Evolutionary conservation across 2,797 vertebrate species (phyloP).

Genomic region (Crypturellus tataupa): DNA sequence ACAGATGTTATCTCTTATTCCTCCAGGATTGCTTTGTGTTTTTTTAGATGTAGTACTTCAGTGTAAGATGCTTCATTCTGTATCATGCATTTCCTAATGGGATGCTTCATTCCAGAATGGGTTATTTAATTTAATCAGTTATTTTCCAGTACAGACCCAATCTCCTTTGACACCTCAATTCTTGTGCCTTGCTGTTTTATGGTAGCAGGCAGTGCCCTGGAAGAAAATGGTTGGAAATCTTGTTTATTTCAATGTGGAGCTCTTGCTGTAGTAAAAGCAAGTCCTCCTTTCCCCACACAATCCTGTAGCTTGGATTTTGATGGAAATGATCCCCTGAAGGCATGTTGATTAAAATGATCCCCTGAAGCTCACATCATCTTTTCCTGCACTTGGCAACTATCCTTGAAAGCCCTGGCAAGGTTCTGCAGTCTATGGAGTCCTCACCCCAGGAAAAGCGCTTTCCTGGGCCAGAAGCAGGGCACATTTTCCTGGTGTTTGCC

Average conservation of each 20-base stretch:
- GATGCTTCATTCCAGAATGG: neutral
- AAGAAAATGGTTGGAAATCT: too few relatives aligned
- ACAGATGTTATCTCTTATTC: neutral
- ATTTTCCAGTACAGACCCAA: neutral
- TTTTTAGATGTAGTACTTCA: neutral
- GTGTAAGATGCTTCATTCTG: neutral
- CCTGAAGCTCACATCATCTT: slow-evolving; percentile 2
- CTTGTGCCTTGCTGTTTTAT: too few relatives aligned
- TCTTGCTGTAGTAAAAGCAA: neutral
- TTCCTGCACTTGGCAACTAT: neutral
- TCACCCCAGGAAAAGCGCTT: slow-evolving; percentile 25
- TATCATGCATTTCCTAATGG: neutral
- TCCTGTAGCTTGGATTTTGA: neutral
- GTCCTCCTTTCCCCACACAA: neutral
- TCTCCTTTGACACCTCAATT: neutral
- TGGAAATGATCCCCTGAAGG: neutral
- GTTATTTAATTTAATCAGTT: neutral
- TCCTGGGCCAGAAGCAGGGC: neutral
- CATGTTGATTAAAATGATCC: neutral
- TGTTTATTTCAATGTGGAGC: neutral
- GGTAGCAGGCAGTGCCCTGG: too few relatives aligned
- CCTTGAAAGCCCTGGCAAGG: neutral
- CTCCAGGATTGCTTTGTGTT: neutral
- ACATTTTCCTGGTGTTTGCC: neutral
- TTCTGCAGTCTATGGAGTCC: neutral